Evolutionary conservation across 2,888 invertebrate genomes (phyloP).

Genomic region (Dusona sp.): DNA sequence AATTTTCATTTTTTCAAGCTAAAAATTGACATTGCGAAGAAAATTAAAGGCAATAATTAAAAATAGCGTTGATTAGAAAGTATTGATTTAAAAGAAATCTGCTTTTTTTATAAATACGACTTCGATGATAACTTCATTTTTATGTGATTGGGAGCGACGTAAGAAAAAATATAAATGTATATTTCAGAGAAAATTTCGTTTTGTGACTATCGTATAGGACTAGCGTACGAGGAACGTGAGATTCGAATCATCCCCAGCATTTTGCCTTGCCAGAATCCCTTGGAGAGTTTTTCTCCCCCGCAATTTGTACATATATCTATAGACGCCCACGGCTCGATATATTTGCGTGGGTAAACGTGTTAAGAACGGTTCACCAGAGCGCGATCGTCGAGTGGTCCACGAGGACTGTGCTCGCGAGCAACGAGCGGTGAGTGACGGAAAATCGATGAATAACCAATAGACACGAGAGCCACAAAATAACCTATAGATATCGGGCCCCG

Average conservation of each 20-base stretch:
- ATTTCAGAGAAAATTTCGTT: background rate
- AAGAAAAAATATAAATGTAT: background rate
- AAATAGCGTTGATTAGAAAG: background rate
- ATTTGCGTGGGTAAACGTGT: slow-evolving; percentile 58
- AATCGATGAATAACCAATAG: slow-evolving; percentile 70
- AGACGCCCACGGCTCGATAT: slow-evolving; percentile 11
- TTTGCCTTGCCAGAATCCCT: slow-evolving; percentile 35
- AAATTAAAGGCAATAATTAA: background rate
- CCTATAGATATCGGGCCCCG: background rate
- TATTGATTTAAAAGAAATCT: background rate
- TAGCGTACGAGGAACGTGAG: slow-evolving; percentile 38
- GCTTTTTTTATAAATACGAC: background rate
- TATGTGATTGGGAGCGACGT: background rate
- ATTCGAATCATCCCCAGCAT: background rate
- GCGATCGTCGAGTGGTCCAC: slow-evolving; percentile 57
- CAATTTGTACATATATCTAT: slow-evolving; percentile 30
- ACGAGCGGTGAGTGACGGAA: slow-evolving; percentile 71
- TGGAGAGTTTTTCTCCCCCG: slow-evolving; percentile 13
- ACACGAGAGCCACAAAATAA: slow-evolving; percentile 21
- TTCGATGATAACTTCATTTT: background rate
- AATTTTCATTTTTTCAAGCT: background rate
- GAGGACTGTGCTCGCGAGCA: slow-evolving; percentile 71
- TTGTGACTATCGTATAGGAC: slow-evolving; percentile 36
- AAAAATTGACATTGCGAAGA: background rate
- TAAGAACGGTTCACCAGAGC: slow-evolving; percentile 74